phyloP scores from a whole-genome alignment of 2,113 vertebrate genomes.

The Phylloscopus whistleri region DNA sequence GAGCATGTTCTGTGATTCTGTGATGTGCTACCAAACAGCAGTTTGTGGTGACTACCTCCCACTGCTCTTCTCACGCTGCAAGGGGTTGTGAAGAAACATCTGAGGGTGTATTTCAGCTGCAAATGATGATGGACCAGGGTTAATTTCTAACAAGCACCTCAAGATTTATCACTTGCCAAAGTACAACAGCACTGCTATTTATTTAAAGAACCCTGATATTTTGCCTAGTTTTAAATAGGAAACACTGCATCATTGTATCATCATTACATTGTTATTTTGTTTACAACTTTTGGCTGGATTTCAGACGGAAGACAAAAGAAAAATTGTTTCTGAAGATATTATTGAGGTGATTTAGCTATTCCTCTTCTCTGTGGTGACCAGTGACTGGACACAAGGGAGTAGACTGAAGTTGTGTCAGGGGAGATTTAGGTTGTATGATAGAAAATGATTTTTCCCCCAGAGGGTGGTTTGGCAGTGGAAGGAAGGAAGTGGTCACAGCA shows the following conservation, averaged over 20 bases:
- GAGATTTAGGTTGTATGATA: too few relatives aligned
- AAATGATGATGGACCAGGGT: neutral
- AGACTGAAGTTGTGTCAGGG: neutral
- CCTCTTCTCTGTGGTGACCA: neutral
- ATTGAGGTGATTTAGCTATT: neutral
- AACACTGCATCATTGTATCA: neutral
- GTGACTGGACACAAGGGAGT: fast-evolving
- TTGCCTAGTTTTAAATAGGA: neutral
- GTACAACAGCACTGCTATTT: neutral
- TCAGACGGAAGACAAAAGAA: neutral
- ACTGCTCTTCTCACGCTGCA: neutral
- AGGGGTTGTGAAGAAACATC: neutral
- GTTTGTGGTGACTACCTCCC: neutral
- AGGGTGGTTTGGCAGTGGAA: neutral
- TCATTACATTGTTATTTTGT: neutral
- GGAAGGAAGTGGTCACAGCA: neutral
- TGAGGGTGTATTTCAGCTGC: neutral
- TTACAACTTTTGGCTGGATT: neutral
- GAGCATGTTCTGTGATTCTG: neutral
- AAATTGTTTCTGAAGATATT: neutral
- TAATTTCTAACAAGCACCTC: neutral
- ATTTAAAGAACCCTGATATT: neutral
- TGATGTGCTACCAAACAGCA: neutral
- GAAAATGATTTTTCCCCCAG: fast-evolving
- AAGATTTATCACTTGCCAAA: neutral